Conservation (phyloP, 2,113 vertebrate genomes). For the Mus spicilegus region DNA sequence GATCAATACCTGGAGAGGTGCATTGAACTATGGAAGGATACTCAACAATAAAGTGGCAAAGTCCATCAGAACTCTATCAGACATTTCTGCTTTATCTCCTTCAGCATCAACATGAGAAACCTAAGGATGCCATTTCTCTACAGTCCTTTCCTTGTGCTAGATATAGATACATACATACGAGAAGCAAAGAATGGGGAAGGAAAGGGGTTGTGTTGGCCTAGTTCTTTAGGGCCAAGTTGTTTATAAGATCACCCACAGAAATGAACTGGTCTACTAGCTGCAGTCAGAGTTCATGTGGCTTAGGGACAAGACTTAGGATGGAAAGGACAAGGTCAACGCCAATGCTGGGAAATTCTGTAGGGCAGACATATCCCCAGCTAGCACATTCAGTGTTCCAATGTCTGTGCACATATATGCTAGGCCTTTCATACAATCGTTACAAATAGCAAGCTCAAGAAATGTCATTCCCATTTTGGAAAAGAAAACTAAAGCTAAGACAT, state of each 20-base stretch:
- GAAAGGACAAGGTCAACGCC: neutral
- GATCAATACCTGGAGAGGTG: neutral
- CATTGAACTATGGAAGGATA: neutral
- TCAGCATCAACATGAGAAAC: neutral
- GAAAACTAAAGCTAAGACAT: neutral
- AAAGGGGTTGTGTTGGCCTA: neutral
- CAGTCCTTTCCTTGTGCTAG: neutral
- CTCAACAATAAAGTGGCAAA: neutral
- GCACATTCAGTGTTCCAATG: neutral
- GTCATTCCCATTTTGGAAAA: neutral
- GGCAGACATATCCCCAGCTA: neutral
- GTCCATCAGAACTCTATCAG: neutral
- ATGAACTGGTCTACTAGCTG: neutral
- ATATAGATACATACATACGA: fast-evolving
- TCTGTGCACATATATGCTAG: neutral
- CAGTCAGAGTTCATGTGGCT: neutral
- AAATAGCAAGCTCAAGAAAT: neutral
- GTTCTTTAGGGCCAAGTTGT: neutral
- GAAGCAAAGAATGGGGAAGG: neutral
- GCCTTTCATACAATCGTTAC: neutral
- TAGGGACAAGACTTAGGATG: neutral
- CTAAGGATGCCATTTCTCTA: neutral
- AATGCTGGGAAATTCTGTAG: neutral
- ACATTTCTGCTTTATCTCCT: neutral
- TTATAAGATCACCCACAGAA: neutral